Conservation (phyloP, 2,797 vertebrate genomes). For the Gorsachius magnificus region DNA sequence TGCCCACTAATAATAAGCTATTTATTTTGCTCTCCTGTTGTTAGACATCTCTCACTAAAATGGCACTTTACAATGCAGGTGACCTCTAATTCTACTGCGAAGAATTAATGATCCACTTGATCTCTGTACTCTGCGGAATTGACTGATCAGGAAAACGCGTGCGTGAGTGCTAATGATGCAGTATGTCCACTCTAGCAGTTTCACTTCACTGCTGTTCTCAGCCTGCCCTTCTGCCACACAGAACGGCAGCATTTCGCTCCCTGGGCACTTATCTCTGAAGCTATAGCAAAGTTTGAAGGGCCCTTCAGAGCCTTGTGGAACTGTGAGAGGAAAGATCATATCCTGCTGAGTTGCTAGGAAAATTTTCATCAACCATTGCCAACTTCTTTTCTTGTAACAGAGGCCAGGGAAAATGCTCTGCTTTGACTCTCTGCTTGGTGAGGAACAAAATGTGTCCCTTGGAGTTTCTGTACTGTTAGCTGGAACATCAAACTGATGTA, state of each 20-base stretch:
- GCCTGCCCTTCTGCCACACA: neutral
- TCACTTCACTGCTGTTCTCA: neutral
- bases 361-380: conserved; percentile 18
- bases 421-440: neutral
- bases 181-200: neutral
- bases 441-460: neutral
- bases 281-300: conserved; percentile 28
- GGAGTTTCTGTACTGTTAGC: conserved; percentile 8
- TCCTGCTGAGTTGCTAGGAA: conserved; percentile 30
- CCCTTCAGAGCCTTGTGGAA: conserved; percentile 14
- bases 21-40: neutral
- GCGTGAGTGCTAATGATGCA: neutral
- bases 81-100: conserved; percentile 1
- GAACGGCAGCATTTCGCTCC: conserved; percentile 1
- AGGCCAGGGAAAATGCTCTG: neutral
- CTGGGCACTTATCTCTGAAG: neutral
- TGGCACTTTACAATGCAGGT: neutral
- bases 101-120: conserved; percentile 42
- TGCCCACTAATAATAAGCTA: neutral
- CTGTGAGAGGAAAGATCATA: conserved; percentile 15
- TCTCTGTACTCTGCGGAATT: neutral
- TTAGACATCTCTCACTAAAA: neutral
- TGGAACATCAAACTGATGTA: neutral
- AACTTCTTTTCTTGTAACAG: neutral
- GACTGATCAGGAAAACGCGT: neutral